phyloP scores from a whole-genome alignment of 2,888 invertebrate genomes.

The Zele albiditarsus region DNA sequence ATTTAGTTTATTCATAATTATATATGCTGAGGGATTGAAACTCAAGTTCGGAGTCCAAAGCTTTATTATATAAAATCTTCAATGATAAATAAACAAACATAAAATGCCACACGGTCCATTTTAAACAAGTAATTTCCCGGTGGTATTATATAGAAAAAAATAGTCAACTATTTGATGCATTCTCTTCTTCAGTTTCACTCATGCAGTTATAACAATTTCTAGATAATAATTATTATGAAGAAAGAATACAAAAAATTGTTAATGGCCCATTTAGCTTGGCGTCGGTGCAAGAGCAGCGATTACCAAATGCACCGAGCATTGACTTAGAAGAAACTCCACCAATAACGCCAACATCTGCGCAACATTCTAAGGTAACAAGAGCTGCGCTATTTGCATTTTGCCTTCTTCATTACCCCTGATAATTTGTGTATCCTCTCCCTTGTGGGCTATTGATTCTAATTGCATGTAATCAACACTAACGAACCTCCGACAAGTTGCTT shows the following conservation, averaged over 20 bases:
- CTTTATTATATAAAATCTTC: too few relatives aligned
- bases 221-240: neutral
- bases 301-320: slow-evolving; percentile 79
- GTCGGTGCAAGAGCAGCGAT: slow-evolving; percentile 95
- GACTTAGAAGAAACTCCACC: slow-evolving; percentile 77
- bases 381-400: slow-evolving; percentile 1
- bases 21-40: too few relatives aligned
- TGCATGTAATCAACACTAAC: slow-evolving; percentile 44
- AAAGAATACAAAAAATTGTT: neutral
- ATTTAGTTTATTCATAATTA: slow-evolving; percentile 53
- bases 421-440: slow-evolving; percentile 41
- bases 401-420: slow-evolving; percentile 6
- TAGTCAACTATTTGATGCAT: too few relatives aligned
- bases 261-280: slow-evolving; percentile 81
- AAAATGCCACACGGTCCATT: too few relatives aligned
- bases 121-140: too few relatives aligned
- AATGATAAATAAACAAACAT: too few relatives aligned
- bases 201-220: too few relatives aligned
- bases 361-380: slow-evolving; percentile 85
- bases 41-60: too few relatives aligned
- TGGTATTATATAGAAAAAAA: too few relatives aligned
- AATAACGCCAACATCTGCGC: slow-evolving; percentile 76
- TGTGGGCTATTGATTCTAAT: slow-evolving; percentile 50
- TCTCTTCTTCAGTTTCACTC: too few relatives aligned
- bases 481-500: slow-evolving; percentile 53